Conservation (phyloP, 1,140 invertebrate species). For the Tigriopus japonicus region DNA sequence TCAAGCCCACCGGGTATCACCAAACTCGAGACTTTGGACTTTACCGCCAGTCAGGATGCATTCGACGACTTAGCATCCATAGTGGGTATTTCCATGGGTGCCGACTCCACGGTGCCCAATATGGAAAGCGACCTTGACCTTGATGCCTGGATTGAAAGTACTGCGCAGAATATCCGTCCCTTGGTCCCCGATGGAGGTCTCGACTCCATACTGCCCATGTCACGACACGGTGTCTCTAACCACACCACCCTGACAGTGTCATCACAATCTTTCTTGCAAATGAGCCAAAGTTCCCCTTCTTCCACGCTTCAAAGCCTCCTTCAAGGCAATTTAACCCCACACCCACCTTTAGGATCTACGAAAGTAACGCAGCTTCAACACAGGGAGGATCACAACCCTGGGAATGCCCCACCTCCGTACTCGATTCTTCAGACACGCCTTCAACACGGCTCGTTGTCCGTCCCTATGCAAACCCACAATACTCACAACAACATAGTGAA, state of each 20-base stretch:
- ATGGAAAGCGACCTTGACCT: not conserved
- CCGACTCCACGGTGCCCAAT: constrained; percentile 7
- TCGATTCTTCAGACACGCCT: constrained; percentile 8
- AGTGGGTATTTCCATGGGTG: constrained; percentile 9
- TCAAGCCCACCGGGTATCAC: not conserved
- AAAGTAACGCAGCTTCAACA: constrained; percentile 11
- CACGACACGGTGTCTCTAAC: not conserved
- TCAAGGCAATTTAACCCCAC: not conserved
- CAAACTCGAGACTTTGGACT: constrained; percentile 1
- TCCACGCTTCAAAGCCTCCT: constrained; percentile 9
- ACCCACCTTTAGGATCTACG: not conserved
- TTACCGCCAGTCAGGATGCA: constrained; percentile 6
- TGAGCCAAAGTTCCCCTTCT: too few species aligned
- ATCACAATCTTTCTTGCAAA: not conserved
- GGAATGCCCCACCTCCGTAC: constrained; percentile 1
- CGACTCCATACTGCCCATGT: not conserved
- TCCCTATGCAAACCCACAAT: not conserved
- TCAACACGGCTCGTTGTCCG: not conserved
- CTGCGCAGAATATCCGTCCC: constrained; percentile 13
- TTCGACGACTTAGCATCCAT: constrained; percentile 12
- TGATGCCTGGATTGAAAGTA: constrained; percentile 14
- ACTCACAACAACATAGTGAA: not conserved
- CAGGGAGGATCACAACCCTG: not conserved
- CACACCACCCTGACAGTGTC: not conserved
- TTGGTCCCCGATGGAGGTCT: not conserved